Base-by-base conservation (phyloP, 2,113 vertebrate genomes). In the Chaenogobius annularis region DNA sequence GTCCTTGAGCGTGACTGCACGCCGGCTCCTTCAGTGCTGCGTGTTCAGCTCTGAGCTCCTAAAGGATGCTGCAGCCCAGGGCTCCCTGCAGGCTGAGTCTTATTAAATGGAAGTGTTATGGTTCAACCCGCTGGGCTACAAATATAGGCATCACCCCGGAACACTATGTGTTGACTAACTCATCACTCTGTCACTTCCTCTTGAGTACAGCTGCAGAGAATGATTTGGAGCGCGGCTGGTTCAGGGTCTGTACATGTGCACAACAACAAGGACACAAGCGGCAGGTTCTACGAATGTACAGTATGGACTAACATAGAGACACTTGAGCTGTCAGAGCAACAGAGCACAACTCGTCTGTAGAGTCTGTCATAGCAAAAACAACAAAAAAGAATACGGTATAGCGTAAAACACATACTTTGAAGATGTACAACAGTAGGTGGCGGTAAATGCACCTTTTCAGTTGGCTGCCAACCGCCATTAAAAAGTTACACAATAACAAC, bases 61-160 rank as follows among this genome's bases (percentile, higher is more conserved):
- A 58, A 69, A 87, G 86, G 82, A 75, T 78, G 78, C 85, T 85
- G 81, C 87, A 85, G 83, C 82, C 74, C 70, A 74, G 62, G 75
- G 69, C 68, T 83, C 85, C 85, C 84, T 77, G 75, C 80, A 77
- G 87, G 83, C 78, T 74, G 83, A 71, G 74, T 66, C 79, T 84
- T 89, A 92, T 90, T 90, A 86, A 91, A 90, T 65, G 78, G 77
- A 83, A 89, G 87, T 83, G 88, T 88, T 86, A 84, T 77, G 75
- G 82, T 70, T 75, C 69, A 72, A 68, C 86, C 85, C 75, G 69
- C 69, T 83, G 83, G 84, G 86, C 84, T 78, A 76, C 83, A 83
- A 88, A 89, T 82, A 82, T 46, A 83, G 68, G 75, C 80, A 81
- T 83, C 83, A 79, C 67, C 72, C 71, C 59, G 63, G 70, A 72